Evolutionary conservation across 2,797 vertebrate genomes (phyloP), one percentile per base, ranked within the genome.

Genomic region (Molossus alvarezi): DNA sequence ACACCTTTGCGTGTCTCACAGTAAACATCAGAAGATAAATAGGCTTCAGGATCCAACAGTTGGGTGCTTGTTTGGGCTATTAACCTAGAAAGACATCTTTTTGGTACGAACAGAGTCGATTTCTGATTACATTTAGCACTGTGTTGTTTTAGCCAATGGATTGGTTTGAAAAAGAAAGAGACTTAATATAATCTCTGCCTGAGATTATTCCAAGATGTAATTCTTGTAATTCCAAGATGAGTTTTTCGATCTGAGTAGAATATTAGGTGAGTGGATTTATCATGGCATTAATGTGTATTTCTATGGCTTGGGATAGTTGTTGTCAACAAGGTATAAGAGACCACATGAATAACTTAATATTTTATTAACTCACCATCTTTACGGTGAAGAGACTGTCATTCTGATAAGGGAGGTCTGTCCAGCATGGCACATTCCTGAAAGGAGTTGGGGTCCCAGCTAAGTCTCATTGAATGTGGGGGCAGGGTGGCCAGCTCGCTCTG

Each of bases 131-230:
- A 18, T 57, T 55, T 83, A 27, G 25, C 51, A 71, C 65, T 57
- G 23, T 65, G 8, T 60, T 60, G 37, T 82, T 82, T 88, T 88
- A 94, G 57, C 23, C 23, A n/a, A 15, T 51, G 21, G 21, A 58
- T 45, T 88, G 72, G 9, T 87, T 88, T 55, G 37, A 80, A 90
- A 45, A 17, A 90, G 73, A 88, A 84, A 72, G 71, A 48, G n/a
- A 83, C 4, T 62, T 84, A 45, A 37, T 79, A 37, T 62, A 80
- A 75, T 64, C 29, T 64, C 83, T 91, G 27, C 12, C 53, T 77
- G 12, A 73, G 33, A 33, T 33, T 33, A 33, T 33, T 33, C 33
- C 33, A 33, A 33, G 33, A 33, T 33, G 33, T 33, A 33, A 33
- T 33, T 33, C 33, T 33, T 79, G 13, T 72, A 72, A 69, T 82